Conservation (phyloP, 2,113 vertebrate genomes). For the Rhynchomys soricoides region DNA sequence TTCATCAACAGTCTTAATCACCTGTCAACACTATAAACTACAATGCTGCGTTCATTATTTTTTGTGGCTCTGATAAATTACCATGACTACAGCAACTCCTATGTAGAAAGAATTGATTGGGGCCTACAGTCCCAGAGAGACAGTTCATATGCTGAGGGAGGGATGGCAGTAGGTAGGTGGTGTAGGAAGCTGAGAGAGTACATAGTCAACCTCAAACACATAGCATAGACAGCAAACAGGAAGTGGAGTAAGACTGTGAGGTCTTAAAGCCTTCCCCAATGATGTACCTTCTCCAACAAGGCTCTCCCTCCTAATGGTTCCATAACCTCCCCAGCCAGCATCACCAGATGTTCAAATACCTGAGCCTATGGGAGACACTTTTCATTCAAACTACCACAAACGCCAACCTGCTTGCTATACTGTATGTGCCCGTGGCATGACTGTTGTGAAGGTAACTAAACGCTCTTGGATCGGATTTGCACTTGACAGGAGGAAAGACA, state of each 20-base stretch:
- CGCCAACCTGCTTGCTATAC: background rate
- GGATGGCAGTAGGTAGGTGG: background rate
- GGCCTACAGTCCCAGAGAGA: background rate
- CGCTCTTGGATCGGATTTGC: background rate
- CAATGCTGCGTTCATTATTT: background rate
- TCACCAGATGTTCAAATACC: background rate
- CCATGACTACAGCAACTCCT: background rate
- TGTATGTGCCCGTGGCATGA: too few relatives aligned
- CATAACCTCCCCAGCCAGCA: background rate
- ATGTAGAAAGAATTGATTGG: background rate
- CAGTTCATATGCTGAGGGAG: background rate
- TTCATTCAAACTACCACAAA: background rate
- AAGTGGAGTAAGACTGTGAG: background rate
- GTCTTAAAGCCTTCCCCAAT: background rate
- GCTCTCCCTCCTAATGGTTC: background rate
- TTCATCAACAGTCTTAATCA: background rate
- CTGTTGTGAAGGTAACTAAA: background rate
- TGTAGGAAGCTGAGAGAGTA: background rate
- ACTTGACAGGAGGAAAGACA: background rate
- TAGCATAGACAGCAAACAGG: background rate
- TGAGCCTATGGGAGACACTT: background rate
- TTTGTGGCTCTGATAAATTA: background rate
- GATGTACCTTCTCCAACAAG: background rate
- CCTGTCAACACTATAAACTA: background rate
- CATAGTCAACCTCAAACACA: background rate